These are phyloP conservation scores for Athetis lepigone DNA, from an alignment of 2,888 invertebrate species.

Conservation along the genomic window DNA sequence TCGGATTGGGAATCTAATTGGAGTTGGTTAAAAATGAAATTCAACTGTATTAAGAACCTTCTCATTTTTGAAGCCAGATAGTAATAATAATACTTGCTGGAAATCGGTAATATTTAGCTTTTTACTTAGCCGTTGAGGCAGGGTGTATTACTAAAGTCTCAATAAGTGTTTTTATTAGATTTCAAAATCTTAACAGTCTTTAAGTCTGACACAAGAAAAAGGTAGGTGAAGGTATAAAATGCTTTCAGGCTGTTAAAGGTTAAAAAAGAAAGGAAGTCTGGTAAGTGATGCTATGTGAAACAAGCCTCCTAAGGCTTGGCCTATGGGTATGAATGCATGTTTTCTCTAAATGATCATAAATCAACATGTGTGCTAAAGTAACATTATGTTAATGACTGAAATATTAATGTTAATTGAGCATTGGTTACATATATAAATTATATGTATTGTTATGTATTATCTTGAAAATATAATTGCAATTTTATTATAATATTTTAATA, in stretches of 20 bases:
- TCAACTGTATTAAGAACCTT: too few species aligned
- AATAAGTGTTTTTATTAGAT: too few species aligned
- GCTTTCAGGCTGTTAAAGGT: slow-evolving; percentile 50
- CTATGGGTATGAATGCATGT: slow-evolving; percentile 20
- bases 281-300: slow-evolving; percentile 13
- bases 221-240: slow-evolving; percentile 60
- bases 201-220: slow-evolving; percentile 2
- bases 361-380: slow-evolving; percentile 43
- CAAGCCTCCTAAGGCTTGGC: slow-evolving; percentile 19
- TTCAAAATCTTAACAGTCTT: slow-evolving; percentile 30
- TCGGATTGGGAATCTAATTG: too few species aligned
- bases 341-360: slow-evolving; percentile 42
- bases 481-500: slow-evolving; percentile 56
- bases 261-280: slow-evolving; percentile 10
- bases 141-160: too few species aligned
- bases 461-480: slow-evolving; percentile 61
- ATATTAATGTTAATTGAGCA: slow-evolving; percentile 57
- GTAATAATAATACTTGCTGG: too few species aligned
- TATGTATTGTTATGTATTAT: slow-evolving; percentile 62
- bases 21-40: too few species aligned
- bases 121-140: not conserved
- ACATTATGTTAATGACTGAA: slow-evolving; percentile 60
- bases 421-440: slow-evolving; percentile 54
- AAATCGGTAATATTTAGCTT: too few species aligned
- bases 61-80: too few species aligned